phyloP scores from a whole-genome alignment of 1,140 invertebrate genomes.

The Scaptomyza hsui region DNA sequence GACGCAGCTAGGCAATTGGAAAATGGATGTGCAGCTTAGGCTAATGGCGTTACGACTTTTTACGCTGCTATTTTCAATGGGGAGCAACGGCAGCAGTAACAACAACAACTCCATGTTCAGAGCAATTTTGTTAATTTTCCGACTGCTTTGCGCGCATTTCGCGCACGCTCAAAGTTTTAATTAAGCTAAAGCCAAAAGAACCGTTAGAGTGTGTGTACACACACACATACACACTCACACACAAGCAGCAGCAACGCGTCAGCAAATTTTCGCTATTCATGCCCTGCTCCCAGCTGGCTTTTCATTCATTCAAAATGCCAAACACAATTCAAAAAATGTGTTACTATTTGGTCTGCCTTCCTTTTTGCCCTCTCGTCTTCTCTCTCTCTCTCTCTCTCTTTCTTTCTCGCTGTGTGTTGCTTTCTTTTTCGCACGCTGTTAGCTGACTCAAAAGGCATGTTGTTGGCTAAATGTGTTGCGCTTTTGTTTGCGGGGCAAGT shows the following conservation, averaged over 20 bases:
- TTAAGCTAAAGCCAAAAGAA: slow-evolving; percentile 60
- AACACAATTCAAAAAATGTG: slow-evolving; percentile 76
- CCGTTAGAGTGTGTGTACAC: slow-evolving; percentile 10
- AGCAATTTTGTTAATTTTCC: slow-evolving; percentile 76
- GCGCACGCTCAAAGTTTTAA: slow-evolving; percentile 69
- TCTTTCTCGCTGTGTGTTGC: slow-evolving; percentile 1
- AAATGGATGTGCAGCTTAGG: slow-evolving; percentile 43
- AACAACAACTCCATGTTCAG: slow-evolving; percentile 13
- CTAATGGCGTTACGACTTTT: slow-evolving; percentile 62
- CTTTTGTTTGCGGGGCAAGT: slow-evolving; percentile 47
- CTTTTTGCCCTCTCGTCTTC: neutral
- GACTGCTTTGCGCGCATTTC: slow-evolving; percentile 68
- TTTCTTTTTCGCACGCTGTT: slow-evolving; percentile 1
- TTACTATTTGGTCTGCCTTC: slow-evolving; percentile 56
- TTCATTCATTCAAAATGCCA: slow-evolving; percentile 60
- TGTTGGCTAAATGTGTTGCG: slow-evolving; percentile 59
- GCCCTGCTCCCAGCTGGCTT: slow-evolving; percentile 27
- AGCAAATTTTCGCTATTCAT: slow-evolving; percentile 49
- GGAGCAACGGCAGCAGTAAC: neutral
- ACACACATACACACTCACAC: neutral
- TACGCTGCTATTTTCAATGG: slow-evolving; percentile 62
- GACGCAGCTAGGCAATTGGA: slow-evolving; percentile 29
- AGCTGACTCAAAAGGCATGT: slow-evolving; percentile 20
- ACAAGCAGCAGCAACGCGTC: slow-evolving; percentile 23
- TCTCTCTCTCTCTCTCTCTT: slow-evolving; percentile 2